These are phyloP conservation scores for Monochamus alternatus DNA, from an alignment of 2,888 invertebrate genomes.

Conservation along the genomic window DNA sequence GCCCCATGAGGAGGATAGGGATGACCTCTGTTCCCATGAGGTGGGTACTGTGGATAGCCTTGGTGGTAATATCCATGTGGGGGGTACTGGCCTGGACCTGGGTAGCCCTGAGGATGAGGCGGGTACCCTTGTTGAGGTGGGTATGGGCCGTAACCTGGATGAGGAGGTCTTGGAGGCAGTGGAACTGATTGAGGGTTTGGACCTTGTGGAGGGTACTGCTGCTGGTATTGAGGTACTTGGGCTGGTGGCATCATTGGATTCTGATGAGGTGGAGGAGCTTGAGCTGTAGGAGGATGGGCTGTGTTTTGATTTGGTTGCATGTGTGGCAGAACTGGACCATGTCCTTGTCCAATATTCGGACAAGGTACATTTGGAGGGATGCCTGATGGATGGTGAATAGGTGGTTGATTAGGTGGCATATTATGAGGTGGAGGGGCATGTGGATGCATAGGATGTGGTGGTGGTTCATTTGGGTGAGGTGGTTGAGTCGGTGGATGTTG, in stretches of 20 bases:
- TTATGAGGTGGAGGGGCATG: constrained; percentile 54
- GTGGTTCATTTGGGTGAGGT: constrained; percentile 25
- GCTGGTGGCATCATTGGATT: constrained; percentile 68
- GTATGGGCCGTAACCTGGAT: constrained; percentile 72
- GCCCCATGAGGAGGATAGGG: constrained; percentile 65
- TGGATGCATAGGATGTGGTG: constrained; percentile 37
- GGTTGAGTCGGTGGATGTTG: constrained; percentile 36
- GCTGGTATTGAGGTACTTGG: constrained; percentile 67
- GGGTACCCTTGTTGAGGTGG: constrained; percentile 68
- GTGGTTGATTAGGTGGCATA: constrained; percentile 43
- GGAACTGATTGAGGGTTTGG: constrained; percentile 72
- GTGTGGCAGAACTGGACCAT: constrained; percentile 48
- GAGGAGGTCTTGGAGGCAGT: constrained; percentile 73
- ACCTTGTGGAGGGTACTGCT: constrained; percentile 58
- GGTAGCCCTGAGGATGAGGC: constrained; percentile 64
- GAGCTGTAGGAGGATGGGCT: constrained; percentile 48
- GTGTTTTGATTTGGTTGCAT: constrained; percentile 48
- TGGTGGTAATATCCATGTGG: constrained; percentile 70
- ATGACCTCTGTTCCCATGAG: constrained; percentile 72
- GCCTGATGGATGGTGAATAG: constrained; percentile 48
- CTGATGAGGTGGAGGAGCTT: constrained; percentile 60
- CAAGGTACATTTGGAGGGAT: constrained; percentile 39
- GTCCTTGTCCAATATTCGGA: constrained; percentile 34
- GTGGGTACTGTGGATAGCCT: constrained; percentile 74
- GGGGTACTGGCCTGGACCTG: constrained; percentile 66